These are phyloP conservation scores for Pangasius djambal DNA, from an alignment of 2,797 vertebrate genomes.

Conservation along the genomic window DNA sequence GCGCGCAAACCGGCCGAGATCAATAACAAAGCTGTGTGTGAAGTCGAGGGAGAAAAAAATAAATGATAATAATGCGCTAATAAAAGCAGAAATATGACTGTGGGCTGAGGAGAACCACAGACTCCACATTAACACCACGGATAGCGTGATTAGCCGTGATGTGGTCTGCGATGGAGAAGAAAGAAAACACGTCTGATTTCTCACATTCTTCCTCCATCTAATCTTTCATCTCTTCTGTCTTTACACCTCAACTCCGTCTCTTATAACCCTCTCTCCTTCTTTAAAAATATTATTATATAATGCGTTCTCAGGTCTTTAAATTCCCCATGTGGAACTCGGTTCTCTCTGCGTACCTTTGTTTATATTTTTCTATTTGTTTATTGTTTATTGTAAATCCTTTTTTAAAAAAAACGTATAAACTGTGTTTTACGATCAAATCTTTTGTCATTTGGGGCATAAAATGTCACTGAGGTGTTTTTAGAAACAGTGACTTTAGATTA, in stretches of 20 bases:
- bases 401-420: not conserved
- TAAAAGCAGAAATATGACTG: not conserved
- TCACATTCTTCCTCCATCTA: not conserved
- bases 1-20: constrained; percentile 72
- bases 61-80: constrained; percentile 24
- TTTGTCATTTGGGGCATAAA: not conserved
- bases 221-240: not conserved
- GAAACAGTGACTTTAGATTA: not conserved
- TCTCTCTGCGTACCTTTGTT: too few relatives aligned
- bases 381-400: not conserved
- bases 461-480: not conserved
- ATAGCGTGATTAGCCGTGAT: not conserved
- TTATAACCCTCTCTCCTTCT: not conserved
- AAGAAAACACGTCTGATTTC: not conserved
- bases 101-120: constrained; percentile 9
- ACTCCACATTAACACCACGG: not conserved
- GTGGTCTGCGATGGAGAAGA: not conserved
- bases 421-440: not conserved
- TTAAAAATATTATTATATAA: not conserved
- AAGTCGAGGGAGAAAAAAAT: not conserved
- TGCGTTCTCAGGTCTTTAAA: not conserved
- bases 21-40: constrained; percentile 66
- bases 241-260: not conserved
- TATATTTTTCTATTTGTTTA: too few relatives aligned
- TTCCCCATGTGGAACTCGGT: not conserved